phyloP scores from a whole-genome alignment of 2,888 invertebrate genomes.

The Drosophila neonasuta region DNA sequence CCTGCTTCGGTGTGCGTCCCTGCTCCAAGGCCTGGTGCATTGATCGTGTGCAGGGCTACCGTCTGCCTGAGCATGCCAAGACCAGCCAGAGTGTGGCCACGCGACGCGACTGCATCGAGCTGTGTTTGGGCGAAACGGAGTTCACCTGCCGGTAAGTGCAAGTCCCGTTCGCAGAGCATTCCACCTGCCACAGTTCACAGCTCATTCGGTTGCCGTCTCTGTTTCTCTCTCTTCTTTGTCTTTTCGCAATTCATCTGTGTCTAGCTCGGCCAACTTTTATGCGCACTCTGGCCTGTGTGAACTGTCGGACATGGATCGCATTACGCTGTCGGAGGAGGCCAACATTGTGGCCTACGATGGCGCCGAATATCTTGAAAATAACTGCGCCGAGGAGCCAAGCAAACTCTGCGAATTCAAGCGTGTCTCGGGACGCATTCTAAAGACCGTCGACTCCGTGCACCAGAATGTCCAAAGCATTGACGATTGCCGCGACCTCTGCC shows the following conservation, averaged over 20 bases:
- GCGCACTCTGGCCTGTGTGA: slow-evolving; percentile 94
- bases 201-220: slow-evolving; percentile 41
- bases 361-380: slow-evolving; percentile 94
- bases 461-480: slow-evolving; percentile 93
- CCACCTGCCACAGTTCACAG: slow-evolving; percentile 51
- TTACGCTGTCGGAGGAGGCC: slow-evolving; percentile 92
- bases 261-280: slow-evolving; percentile 95
- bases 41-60: slow-evolving; percentile 94
- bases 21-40: slow-evolving; percentile 97
- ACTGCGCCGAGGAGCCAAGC: slow-evolving; percentile 95
- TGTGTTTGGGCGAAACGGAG: slow-evolving; percentile 94
- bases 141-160: slow-evolving; percentile 94
- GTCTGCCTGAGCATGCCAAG: slow-evolving; percentile 90
- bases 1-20: slow-evolving; percentile 93
- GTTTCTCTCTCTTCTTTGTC: slow-evolving; percentile 1
- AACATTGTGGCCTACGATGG: slow-evolving; percentile 88
- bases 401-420: slow-evolving; percentile 97
- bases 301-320: slow-evolving; percentile 95
- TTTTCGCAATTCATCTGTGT: slow-evolving; percentile 3
- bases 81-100: slow-evolving; percentile 89
- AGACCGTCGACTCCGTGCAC: slow-evolving; percentile 96
- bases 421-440: slow-evolving; percentile 92
- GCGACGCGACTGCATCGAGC: slow-evolving; percentile 94
- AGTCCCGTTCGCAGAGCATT: slow-evolving; percentile 46
- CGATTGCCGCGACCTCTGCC: slow-evolving; percentile 93